A percentile compares a stretch with the other conserved stretches of the same genome.
phyloP scores from a whole-genome alignment of 2,888 invertebrate genomes.

The Lepeophtheirus nordmannii region DNA sequence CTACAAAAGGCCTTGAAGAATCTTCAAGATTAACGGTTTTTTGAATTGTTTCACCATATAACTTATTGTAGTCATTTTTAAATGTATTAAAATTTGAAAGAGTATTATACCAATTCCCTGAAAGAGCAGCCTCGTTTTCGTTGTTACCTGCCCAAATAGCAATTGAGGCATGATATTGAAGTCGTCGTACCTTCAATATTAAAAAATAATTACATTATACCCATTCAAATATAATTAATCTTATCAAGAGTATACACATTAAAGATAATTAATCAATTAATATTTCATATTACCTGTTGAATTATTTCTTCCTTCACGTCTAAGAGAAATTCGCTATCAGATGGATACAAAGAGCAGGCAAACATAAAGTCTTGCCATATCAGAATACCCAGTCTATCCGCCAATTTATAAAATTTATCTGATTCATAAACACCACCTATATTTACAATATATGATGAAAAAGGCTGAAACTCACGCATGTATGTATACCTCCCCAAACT shows the following conservation, averaged over 20 bases:
- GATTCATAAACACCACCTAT: conserved; percentile 74
- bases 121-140: conserved; percentile 42
- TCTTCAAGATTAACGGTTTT: conserved; percentile 48
- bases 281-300: neutral
- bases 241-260: conserved; percentile 40
- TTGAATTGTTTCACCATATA: conserved; percentile 63
- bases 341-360: conserved; percentile 86
- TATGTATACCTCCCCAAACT: conserved; percentile 66
- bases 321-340: conserved; percentile 50
- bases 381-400: conserved; percentile 74
- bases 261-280: too few relatives aligned
- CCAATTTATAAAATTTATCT: conserved; percentile 64
- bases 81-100: conserved; percentile 41
- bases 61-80: conserved; percentile 56
- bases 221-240: too few relatives aligned
- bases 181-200: conserved; percentile 46
- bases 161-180: conserved; percentile 61
- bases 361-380: conserved; percentile 98
- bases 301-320: conserved; percentile 56
- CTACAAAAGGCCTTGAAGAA: conserved; percentile 37
- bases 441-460: neutral
- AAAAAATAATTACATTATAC: conserved; percentile 25
- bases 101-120: conserved; percentile 42
- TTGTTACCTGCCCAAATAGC: conserved; percentile 45
- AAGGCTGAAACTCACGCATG: too few relatives aligned